Base-by-base conservation (phyloP, 2,797 vertebrate genomes). In the Neomorphus geoffroyi region DNA sequence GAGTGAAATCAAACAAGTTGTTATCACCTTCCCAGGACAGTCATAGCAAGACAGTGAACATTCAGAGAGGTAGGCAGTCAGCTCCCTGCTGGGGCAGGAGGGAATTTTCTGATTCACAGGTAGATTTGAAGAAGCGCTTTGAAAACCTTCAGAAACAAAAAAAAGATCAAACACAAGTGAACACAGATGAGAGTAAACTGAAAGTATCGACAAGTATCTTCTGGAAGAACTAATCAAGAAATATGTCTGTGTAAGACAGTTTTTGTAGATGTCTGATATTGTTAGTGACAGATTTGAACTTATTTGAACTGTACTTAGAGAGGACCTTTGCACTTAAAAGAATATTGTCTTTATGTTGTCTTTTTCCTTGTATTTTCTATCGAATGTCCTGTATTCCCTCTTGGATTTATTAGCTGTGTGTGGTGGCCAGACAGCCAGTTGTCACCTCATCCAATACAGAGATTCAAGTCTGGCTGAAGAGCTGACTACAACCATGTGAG, bases 401-500 rank as follows among this genome's bases (percentile, higher is more conserved):
- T 30, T 41, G 48, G 5, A 5, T 50, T 66, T 83, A 45, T 6
- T 64, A 45, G 2, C 43, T 64, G 2, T 61, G 26, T 72, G 18
- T 75, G 23, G 15, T 88, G 65, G 24, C 45, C 79, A 86, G 32
- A 77, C 21, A 46, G 11, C 13, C 67, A 43, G 30, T 1, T 86
- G 30, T 62, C 64, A 75, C 50, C 4, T 11, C 16, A 21, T 62
- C 54, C 75, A 19, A 54, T 26, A 62, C 6, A 86, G 33, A 80
- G 61, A n/a, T 1, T 72, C 24, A 46, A 14, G 14, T 61, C 32
- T 81, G 37, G 10, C n/a, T 46, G 11, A 86, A 80, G 53, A 78
- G 30, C n/a, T 72, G 87, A 24, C 23, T 61, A 1, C 33, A 33
- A 41, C 0, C 0, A 41, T 33, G 11, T 48, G 37, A 82, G 12